Percentiles rank a stretch among this genome's conserved stretches.
Evolutionary conservation across 2,797 vertebrate species (phyloP).

Genomic region (Rhyacichthys aspro): DNA sequence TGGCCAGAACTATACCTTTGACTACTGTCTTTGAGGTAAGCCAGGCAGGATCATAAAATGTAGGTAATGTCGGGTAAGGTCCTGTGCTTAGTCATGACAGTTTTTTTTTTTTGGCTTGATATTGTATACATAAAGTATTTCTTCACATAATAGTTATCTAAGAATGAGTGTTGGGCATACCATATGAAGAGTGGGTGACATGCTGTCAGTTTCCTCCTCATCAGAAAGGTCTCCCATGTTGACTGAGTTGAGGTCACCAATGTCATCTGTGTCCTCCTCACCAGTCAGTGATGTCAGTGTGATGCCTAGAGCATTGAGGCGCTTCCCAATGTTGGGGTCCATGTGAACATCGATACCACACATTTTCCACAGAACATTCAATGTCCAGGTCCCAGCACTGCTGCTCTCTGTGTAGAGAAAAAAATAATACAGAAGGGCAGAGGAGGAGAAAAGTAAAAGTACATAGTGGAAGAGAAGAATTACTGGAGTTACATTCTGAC

Average conservation of each 20-base stretch:
- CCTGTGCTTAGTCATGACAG: background rate
- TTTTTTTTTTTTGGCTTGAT: background rate
- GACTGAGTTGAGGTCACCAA: conserved; percentile 92
- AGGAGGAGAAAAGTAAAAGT: background rate
- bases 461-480: conserved; percentile 1
- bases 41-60: conserved; percentile 4
- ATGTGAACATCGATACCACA: conserved; percentile 99
- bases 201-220: conserved; percentile 91
- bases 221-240: conserved; percentile 94
- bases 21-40: background rate
- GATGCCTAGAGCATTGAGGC: conserved; percentile 94
- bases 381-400: conserved; percentile 97
- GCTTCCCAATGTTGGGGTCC: conserved; percentile 99
- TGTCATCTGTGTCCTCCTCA: conserved; percentile 94
- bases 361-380: conserved; percentile 99
- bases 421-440: background rate
- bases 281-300: conserved; percentile 96
- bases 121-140: too few species aligned
- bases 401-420: conserved; percentile 87
- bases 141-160: background rate
- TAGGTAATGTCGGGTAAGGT: background rate
- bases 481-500: conserved; percentile 24
- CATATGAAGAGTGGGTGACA: conserved; percentile 90
- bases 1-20: conserved; percentile 11
- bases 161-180: conserved; percentile 75